phyloP scores from a whole-genome alignment of 2,888 invertebrate genomes.

The Deilephila porcellus region DNA sequence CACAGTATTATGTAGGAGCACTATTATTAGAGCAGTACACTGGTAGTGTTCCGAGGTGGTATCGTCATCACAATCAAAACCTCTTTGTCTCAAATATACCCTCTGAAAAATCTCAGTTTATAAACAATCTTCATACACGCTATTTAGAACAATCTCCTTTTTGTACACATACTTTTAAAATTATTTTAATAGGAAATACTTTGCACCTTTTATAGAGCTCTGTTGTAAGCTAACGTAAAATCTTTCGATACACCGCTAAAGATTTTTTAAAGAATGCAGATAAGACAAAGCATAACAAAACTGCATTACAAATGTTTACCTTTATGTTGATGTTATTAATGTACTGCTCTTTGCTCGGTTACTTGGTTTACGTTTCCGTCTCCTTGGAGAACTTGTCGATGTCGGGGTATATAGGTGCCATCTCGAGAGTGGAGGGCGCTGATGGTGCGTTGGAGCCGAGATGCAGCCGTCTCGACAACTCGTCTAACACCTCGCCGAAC shows the following conservation, averaged over 20 bases:
- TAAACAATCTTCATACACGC: neutral
- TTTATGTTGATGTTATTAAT: slow-evolving; percentile 27
- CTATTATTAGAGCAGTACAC: slow-evolving; percentile 28
- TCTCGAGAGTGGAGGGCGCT: slow-evolving; percentile 94
- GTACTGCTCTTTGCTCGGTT: slow-evolving; percentile 44
- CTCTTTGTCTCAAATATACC: slow-evolving; percentile 23
- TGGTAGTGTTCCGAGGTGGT: slow-evolving; percentile 18
- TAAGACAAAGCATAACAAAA: slow-evolving; percentile 10
- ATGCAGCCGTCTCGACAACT: slow-evolving; percentile 88
- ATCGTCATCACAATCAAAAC: slow-evolving; percentile 17
- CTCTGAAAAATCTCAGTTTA: slow-evolving; percentile 16
- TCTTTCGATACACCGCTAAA: neutral
- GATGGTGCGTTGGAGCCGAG: slow-evolving; percentile 92
- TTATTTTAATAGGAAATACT: slow-evolving; percentile 6
- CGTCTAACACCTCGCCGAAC: slow-evolving; percentile 92
- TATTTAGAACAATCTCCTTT: slow-evolving; percentile 2
- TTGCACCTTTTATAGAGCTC: slow-evolving; percentile 1
- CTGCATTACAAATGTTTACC: slow-evolving; percentile 1
- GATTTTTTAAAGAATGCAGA: slow-evolving; percentile 25
- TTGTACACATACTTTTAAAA: slow-evolving; percentile 14
- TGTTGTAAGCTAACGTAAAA: neutral
- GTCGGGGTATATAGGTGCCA: slow-evolving; percentile 93
- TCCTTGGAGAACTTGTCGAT: slow-evolving; percentile 92
- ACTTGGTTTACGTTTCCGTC: slow-evolving; percentile 89
- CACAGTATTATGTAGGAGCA: neutral